Evolutionary conservation across 2,797 vertebrate genomes (phyloP).

Genomic region (Austrolebias charrua): DNA sequence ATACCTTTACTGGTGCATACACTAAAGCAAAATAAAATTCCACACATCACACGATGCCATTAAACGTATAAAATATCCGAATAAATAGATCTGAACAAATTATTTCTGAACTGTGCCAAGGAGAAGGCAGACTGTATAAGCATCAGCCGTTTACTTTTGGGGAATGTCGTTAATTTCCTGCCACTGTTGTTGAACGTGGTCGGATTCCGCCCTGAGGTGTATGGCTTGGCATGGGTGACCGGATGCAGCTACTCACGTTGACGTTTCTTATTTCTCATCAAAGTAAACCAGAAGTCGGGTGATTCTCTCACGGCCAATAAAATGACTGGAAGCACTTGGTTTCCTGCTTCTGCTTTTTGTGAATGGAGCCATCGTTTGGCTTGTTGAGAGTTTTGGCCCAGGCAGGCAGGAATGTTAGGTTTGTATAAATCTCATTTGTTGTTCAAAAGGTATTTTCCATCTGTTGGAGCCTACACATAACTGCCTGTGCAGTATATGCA

Average conservation of each 20-base stretch:
- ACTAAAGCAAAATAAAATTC: background rate
- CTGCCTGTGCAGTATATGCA: background rate
- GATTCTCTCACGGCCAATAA: slow-evolving; percentile 50
- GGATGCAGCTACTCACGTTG: slow-evolving; percentile 21
- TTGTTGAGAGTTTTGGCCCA: slow-evolving; percentile 16
- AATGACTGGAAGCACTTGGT: slow-evolving; percentile 41
- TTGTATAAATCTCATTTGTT: too few species aligned
- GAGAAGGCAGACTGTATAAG: slow-evolving; percentile 12
- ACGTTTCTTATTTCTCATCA: slow-evolving; percentile 43
- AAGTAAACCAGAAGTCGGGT: slow-evolving; percentile 21
- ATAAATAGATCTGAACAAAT: slow-evolving; percentile 22
- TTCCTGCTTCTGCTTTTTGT: slow-evolving; percentile 56
- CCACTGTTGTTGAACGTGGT: slow-evolving; percentile 36
- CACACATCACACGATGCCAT: background rate
- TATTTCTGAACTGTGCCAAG: slow-evolving; percentile 14
- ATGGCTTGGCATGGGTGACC: slow-evolving; percentile 46
- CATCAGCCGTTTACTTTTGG: slow-evolving; percentile 44
- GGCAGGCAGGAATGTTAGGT: slow-evolving; percentile 10
- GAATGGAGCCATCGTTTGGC: slow-evolving; percentile 23
- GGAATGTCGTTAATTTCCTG: slow-evolving; percentile 65
- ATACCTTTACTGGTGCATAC: background rate
- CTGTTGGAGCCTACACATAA: background rate
- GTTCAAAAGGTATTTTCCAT: background rate
- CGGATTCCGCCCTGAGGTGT: slow-evolving; percentile 48
- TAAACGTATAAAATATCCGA: slow-evolving; percentile 2